Base-by-base conservation (phyloP, 2,888 invertebrate species). In the Rotaria macrura region DNA sequence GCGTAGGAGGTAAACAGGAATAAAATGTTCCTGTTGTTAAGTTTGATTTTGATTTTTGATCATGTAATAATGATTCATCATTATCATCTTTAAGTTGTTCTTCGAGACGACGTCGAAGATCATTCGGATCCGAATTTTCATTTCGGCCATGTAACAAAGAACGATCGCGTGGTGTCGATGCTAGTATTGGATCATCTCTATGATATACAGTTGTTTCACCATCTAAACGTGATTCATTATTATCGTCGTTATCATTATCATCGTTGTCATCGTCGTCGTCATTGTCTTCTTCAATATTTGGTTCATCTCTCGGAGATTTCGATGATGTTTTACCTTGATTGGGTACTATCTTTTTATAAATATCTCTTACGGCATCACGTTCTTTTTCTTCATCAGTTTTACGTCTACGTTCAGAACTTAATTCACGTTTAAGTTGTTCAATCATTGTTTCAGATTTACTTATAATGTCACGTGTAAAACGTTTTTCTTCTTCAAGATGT, bases 401-500 rank as follows among this genome's bases (percentile, higher is more conserved):
- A 40, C 23, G 23, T 79, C 12, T 40, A 25, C 74, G 38, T 79
- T 79, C 74, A 25, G 25, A n/a, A 43, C 40, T 43, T 79, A 79
- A 79, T 79, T 79, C 74, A 38, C 74, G 74, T 79, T 79, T 79
- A 10, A 79, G 23, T 43, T 79, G 40, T 25, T 79, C 43, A 43
- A 79, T 79, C 74, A 79, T 79, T 79, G 38, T 38, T 79, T 79
- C 74, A 23, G 74, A 79, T 79, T 79, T 79, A 10, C 3, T 3
- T 12, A 79, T 79, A 79, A 79, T 79, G 43, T 79, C 74, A 5
- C 74, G 74, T 79, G 74, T 79, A 79, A 79, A 79, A 23, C 43
- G 74, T 43, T 79, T 79, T 43, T 79, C 74, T 43, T 79, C 74
- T 79, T 79, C 74, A 3, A 79, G 25, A 79, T 79, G 74, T 79